Conservation (phyloP, 2,888 invertebrate genomes). For the Lathronympha strigana region DNA sequence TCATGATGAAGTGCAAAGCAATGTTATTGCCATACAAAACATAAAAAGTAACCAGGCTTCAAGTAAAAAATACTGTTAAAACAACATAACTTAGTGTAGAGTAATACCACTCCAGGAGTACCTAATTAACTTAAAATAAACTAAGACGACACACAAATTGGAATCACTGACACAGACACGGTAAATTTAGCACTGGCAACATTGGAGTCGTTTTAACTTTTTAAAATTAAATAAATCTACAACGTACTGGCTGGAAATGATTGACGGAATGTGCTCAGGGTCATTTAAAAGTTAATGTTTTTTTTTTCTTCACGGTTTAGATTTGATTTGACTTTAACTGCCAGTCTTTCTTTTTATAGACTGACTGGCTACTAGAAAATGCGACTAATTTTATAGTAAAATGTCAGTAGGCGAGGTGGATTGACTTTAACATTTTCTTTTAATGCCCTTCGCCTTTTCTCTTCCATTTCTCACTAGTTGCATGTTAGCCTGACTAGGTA, state of each 20-base stretch:
- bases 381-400: too few relatives aligned
- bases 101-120: too few relatives aligned
- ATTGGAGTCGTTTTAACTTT: conserved; percentile 58
- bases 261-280: conserved; percentile 45
- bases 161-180: conserved; percentile 56
- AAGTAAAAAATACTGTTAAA: neutral
- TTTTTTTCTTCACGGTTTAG: conserved; percentile 23
- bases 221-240: conserved; percentile 58
- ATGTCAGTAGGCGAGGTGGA: too few relatives aligned
- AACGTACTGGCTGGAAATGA: conserved; percentile 50
- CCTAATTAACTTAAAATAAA: conserved; percentile 67
- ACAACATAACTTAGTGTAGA: too few relatives aligned
- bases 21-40: too few relatives aligned
- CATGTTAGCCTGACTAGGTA: too few relatives aligned
- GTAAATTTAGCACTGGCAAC: conserved; percentile 65
- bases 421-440: too few relatives aligned
- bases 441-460: too few relatives aligned
- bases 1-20: too few relatives aligned
- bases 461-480: too few relatives aligned
- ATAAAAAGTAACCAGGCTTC: too few relatives aligned
- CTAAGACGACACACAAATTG: conserved; percentile 69
- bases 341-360: neutral
- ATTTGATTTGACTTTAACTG: neutral
- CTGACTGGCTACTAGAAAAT: neutral
- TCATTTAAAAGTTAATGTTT: conserved; percentile 35